A percentile compares a stretch with the other conserved stretches of the same genome.
These are phyloP conservation scores for Malurus cyaneus DNA, from an alignment of 2,113 vertebrate genomes.

Conservation along the genomic window DNA sequence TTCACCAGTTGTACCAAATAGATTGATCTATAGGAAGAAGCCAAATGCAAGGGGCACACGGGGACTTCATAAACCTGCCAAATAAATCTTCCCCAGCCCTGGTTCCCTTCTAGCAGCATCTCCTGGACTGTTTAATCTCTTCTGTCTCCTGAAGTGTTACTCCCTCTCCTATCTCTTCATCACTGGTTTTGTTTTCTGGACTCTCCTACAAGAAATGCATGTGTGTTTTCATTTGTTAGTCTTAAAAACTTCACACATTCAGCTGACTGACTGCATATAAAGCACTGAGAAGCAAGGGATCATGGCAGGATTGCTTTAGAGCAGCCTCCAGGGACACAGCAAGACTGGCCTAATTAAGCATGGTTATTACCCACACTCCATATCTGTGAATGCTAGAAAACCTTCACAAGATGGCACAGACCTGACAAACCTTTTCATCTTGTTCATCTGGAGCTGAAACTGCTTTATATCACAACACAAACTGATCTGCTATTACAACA, in stretches of 20 bases:
- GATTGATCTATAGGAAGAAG: background rate
- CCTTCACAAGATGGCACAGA: background rate
- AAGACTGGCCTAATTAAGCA: background rate
- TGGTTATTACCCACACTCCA: background rate
- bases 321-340: background rate
- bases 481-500: background rate
- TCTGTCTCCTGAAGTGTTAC: background rate
- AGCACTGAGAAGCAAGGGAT: background rate
- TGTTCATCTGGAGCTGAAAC: background rate
- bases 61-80: background rate
- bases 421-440: background rate
- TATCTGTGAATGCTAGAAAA: background rate
- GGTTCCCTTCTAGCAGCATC: background rate
- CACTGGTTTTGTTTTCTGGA: background rate
- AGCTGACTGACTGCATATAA: background rate
- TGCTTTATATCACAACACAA: background rate
- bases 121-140: background rate
- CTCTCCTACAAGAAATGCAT: rapidly evolving
- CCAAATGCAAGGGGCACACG: background rate
- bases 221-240: background rate
- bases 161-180: background rate
- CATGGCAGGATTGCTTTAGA: background rate
- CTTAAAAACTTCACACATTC: background rate
- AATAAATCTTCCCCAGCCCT: background rate
- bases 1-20: background rate